Percentiles rank a stretch among this genome's conserved stretches.
These are phyloP conservation scores for Drosophila falleni DNA, from an alignment of 2,888 invertebrate species.

Conservation along the genomic window DNA sequence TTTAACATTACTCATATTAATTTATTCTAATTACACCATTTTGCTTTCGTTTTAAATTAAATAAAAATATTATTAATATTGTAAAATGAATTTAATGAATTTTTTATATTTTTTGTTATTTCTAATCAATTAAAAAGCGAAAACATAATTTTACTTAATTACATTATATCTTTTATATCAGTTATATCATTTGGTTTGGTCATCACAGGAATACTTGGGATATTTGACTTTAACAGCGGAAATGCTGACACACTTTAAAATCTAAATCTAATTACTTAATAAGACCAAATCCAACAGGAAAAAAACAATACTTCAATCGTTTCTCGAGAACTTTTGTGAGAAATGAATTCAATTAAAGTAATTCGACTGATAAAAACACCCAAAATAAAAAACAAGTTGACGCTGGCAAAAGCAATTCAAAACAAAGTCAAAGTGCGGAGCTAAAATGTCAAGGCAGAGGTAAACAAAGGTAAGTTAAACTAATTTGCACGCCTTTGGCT, in stretches of 20 bases:
- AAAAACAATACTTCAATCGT: slow-evolving; percentile 7
- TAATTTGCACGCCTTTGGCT: slow-evolving; percentile 61
- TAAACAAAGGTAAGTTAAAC: slow-evolving; percentile 32
- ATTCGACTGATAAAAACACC: slow-evolving; percentile 51
- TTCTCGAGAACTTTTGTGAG: slow-evolving; percentile 14
- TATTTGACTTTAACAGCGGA: neutral
- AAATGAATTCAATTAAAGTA: slow-evolving; percentile 66
- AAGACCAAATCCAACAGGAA: slow-evolving; percentile 19
- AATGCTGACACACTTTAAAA: slow-evolving; percentile 9
- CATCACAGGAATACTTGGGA: neutral
- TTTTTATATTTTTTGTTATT: too few species aligned
- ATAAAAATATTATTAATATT: too few species aligned
- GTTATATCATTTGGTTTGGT: neutral
- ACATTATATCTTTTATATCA: neutral
- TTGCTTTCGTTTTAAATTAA: too few species aligned
- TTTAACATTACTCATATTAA: too few species aligned
- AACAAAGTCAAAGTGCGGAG: slow-evolving; percentile 2
- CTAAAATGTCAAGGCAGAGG: slow-evolving; percentile 1
- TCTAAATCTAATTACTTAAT: slow-evolving; percentile 60
- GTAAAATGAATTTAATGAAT: too few species aligned
- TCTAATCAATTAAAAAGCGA: neutral
- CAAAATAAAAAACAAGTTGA: slow-evolving; percentile 22
- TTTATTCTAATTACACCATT: too few species aligned
- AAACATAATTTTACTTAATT: neutral
- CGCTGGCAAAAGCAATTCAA: slow-evolving; percentile 18